Conservation (phyloP, 2,113 vertebrate species). For the Laticauda laticaudata region DNA sequence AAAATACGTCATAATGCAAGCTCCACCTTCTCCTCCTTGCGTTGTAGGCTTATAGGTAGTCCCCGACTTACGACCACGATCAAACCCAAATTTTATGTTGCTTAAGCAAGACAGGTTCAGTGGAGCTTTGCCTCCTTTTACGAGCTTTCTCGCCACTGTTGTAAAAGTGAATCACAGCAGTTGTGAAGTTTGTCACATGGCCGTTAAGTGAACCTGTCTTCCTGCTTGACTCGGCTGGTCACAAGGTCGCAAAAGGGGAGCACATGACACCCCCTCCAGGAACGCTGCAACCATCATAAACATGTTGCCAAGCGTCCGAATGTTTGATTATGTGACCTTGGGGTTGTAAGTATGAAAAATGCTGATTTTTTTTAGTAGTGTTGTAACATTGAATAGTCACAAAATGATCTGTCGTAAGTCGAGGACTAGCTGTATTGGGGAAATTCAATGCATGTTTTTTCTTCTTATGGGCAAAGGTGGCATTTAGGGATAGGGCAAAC, state of each 20-base stretch:
- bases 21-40: neutral
- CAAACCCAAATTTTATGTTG: neutral
- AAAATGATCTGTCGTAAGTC: neutral
- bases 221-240: neutral
- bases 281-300: neutral
- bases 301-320: neutral
- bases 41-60: neutral
- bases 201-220: neutral
- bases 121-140: neutral
- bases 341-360: neutral
- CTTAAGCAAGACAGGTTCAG: neutral
- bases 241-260: neutral
- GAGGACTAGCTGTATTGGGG: neutral
- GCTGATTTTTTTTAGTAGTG: neutral
- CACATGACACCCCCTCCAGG: accelerated
- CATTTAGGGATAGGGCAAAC: neutral
- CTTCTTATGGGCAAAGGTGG: neutral
- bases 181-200: too few species aligned
- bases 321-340: neutral
- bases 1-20: neutral
- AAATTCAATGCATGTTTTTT: neutral
- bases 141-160: neutral
- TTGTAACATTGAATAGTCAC: neutral
- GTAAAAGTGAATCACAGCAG: neutral
- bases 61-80: neutral